A percentile compares a stretch with the other conserved stretches of the same genome.
Conservation (phyloP, 2,888 invertebrate species). For the Coelinius sp. region DNA sequence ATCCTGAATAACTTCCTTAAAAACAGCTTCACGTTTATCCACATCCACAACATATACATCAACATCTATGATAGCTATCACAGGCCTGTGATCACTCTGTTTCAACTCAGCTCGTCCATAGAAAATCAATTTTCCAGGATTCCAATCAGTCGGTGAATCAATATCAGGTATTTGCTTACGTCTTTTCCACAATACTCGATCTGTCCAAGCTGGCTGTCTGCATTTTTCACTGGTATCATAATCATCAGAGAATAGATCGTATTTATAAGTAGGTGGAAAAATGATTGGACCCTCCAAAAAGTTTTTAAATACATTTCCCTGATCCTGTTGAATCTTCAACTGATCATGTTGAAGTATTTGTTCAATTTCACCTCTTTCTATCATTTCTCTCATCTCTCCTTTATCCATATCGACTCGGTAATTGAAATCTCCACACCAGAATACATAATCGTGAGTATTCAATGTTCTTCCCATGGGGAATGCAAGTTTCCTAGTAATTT, state of each 20-base stretch:
- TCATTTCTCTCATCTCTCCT: constrained; percentile 90
- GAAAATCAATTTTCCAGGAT: constrained; percentile 84
- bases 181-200: constrained; percentile 94
- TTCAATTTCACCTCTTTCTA: constrained; percentile 82
- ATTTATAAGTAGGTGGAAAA: constrained; percentile 98
- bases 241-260: constrained; percentile 98
- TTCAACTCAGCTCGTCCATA: constrained; percentile 96
- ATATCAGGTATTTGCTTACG: constrained; percentile 82
- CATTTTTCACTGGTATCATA: constrained; percentile 99
- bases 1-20: constrained; percentile 87
- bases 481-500: constrained; percentile 91
- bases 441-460: constrained; percentile 97
- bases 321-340: constrained; percentile 82
- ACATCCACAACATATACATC: constrained; percentile 87
- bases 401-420: constrained; percentile 97
- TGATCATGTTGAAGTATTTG: constrained; percentile 90
- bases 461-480: constrained; percentile 94
- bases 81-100: constrained; percentile 98
- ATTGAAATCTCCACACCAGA: constrained; percentile 99
- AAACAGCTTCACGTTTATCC: constrained; percentile 82
- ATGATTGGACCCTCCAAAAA: constrained; percentile 93
- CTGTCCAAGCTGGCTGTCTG: constrained; percentile 98
- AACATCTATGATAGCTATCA: constrained; percentile 90
- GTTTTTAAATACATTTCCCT: constrained; percentile 90
- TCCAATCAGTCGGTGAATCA: constrained; percentile 76